A percentile compares a stretch with the other conserved stretches of the same genome.
These are phyloP conservation scores for Chorisops tibialis DNA, from an alignment of 2,888 invertebrate species.

Conservation along the genomic window DNA sequence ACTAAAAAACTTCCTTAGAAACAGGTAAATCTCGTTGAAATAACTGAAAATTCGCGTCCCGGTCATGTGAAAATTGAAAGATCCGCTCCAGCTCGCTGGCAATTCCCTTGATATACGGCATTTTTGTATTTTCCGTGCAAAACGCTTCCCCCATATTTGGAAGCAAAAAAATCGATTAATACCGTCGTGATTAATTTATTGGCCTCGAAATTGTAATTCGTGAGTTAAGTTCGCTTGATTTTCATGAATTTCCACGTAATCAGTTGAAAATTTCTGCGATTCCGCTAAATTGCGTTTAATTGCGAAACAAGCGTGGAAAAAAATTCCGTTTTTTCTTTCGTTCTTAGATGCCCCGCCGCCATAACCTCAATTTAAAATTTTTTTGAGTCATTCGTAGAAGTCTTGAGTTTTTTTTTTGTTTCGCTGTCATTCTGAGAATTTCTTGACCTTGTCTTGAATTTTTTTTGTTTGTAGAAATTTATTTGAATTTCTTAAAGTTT, in stretches of 20 bases:
- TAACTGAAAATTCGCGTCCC: not conserved
- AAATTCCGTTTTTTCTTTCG: not conserved
- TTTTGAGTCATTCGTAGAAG: not conserved
- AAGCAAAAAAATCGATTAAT: conserved; percentile 25
- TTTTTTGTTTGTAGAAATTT: not conserved
- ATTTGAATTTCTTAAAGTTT: not conserved
- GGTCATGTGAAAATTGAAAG: not conserved
- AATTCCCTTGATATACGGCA: not conserved
- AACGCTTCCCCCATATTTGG: conserved; percentile 15
- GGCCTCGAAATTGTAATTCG: no score
- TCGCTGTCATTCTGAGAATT: no score
- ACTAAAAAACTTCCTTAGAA: conserved; percentile 12
- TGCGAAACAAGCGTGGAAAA: no score
- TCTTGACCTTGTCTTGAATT: no score
- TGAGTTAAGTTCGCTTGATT: no score
- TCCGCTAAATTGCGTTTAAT: no score
- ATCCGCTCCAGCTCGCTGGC: not conserved
- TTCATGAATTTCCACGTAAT: no score
- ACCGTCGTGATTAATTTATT: not conserved
- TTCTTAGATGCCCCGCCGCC: not conserved
- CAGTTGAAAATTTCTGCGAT: no score
- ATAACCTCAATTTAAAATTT: conserved; percentile 9
- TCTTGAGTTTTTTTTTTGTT: no score
- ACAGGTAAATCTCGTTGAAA: conserved; percentile 2
- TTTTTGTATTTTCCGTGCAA: not conserved